Base-by-base conservation (phyloP, 2,888 invertebrate species). In the Neocrepidodera transversa region DNA sequence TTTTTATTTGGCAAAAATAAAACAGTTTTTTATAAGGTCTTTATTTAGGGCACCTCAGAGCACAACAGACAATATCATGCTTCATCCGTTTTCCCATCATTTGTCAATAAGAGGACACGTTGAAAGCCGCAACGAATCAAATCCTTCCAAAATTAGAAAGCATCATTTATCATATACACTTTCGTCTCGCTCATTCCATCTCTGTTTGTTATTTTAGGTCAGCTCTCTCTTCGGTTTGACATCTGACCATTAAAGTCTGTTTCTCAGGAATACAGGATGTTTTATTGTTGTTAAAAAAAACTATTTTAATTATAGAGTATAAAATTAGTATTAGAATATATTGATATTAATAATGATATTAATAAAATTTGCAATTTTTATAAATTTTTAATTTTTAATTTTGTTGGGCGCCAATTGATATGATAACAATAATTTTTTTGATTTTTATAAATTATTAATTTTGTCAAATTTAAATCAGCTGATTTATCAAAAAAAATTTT, bases 141-240 rank as follows among this genome's bases (percentile, higher is more conserved):
- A 51, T 51, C 51, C 18, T 51, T 51, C 40, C 17, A n/a, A 51
- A 51, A 51, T 51, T 51, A 51, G 51, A 51, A 51, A 51, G 51
- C 42, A 42, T 51, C 42, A 51, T 51, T 51, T 51, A 51, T 51
- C 51, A 51, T 51, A 18, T 20, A 7, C 14, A 42, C 16, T 38
- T 8, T 26, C 47, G 48, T 45, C 30, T 49, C 49, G 49, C 14
- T 55, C 32, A 49, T 48, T 17, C 30, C 51, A n/a, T 32, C 2
- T 2, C 32, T 13, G 11, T 11, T 32, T 32, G n/a, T 32, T 32
- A n/a, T 32, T n/a, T 32, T 32, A 32, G 3, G 2, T 4, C 32
- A 32, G 6, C 32, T 30, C 30, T 13, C 32, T 13, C 32, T 32
- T 1, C 10, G 11, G 2, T 32, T 32, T 32, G 3, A 11, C 13